These are phyloP conservation scores for Leucophenga montana DNA, from an alignment of 2,888 invertebrate genomes.

Conservation along the genomic window DNA sequence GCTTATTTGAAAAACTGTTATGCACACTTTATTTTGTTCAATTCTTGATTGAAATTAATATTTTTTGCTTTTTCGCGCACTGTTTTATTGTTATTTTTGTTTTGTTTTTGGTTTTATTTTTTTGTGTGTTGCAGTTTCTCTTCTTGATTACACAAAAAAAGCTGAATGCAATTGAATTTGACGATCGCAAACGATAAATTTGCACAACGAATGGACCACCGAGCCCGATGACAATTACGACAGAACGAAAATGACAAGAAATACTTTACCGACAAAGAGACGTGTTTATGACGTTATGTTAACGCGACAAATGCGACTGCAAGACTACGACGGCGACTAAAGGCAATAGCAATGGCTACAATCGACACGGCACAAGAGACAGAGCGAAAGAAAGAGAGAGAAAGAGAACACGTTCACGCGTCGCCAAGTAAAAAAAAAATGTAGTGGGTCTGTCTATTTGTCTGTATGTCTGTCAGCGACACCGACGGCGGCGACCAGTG, in stretches of 20 bases:
- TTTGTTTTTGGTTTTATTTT: too few species aligned
- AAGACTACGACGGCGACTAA: slow-evolving; percentile 23
- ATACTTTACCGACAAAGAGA: too few species aligned
- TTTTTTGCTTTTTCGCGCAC: too few species aligned
- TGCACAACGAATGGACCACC: neutral
- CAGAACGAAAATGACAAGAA: neutral
- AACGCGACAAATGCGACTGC: slow-evolving; percentile 25
- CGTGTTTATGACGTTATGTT: slow-evolving; percentile 14
- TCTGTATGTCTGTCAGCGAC: slow-evolving; percentile 34
- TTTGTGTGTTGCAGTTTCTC: too few species aligned
- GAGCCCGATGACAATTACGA: neutral
- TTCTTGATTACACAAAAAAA: too few species aligned
- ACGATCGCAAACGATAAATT: slow-evolving; percentile 8
- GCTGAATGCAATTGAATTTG: too few species aligned
- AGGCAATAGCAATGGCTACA: slow-evolving; percentile 3
- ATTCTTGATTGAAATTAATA: too few species aligned
- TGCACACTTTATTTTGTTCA: too few species aligned
- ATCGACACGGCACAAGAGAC: slow-evolving; percentile 10
- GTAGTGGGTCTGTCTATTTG: slow-evolving; percentile 6
- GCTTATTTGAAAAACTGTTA: too few species aligned
- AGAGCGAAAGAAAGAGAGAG: neutral
- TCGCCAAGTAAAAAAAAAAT: slow-evolving; percentile 26
- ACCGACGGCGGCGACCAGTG: slow-evolving; percentile 38
- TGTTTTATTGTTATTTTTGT: too few species aligned
- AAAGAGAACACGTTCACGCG: neutral